phyloP scores from a whole-genome alignment of 2,797 vertebrate genomes.

The Graptemys geographica region DNA sequence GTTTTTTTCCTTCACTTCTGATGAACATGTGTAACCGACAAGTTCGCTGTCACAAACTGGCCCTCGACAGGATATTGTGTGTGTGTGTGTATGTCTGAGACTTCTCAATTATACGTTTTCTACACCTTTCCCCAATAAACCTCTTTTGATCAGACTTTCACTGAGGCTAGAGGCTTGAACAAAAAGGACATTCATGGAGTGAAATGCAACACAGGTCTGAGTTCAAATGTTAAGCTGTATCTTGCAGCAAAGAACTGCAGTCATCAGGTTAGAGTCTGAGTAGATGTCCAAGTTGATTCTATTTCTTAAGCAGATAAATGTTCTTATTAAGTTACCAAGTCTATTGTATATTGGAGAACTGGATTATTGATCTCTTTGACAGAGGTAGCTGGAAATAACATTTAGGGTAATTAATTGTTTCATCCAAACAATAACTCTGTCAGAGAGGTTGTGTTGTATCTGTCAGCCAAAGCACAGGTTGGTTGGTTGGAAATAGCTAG shows the following conservation, averaged over 20 bases:
- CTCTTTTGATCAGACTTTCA: too few species aligned
- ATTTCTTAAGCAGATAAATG: accelerated
- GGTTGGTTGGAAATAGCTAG: neutral
- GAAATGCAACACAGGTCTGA: accelerated
- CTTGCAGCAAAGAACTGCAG: neutral
- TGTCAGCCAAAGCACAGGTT: neutral
- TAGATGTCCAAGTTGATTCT: accelerated
- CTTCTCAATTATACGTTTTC: too few species aligned
- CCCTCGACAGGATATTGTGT: neutral
- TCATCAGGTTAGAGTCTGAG: neutral
- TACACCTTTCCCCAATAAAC: too few species aligned
- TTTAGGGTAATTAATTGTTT: neutral
- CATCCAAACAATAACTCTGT: neutral
- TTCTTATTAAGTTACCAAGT: accelerated
- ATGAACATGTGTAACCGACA: neutral
- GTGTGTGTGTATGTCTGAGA: too few species aligned
- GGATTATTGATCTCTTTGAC: accelerated
- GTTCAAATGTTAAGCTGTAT: accelerated
- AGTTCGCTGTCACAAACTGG: accelerated
- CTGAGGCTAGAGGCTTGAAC: neutral
- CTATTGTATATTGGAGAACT: accelerated
- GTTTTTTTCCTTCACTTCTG: accelerated
- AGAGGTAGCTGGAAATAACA: neutral
- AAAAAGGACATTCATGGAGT: neutral
- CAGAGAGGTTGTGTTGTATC: neutral